Evolutionary conservation across 37 sponge, comb jelly and placozoan genomes (phyloP), one percentile per base, ranked within the genome.

Genomic region (Cladorhizidae sp.): DNA sequence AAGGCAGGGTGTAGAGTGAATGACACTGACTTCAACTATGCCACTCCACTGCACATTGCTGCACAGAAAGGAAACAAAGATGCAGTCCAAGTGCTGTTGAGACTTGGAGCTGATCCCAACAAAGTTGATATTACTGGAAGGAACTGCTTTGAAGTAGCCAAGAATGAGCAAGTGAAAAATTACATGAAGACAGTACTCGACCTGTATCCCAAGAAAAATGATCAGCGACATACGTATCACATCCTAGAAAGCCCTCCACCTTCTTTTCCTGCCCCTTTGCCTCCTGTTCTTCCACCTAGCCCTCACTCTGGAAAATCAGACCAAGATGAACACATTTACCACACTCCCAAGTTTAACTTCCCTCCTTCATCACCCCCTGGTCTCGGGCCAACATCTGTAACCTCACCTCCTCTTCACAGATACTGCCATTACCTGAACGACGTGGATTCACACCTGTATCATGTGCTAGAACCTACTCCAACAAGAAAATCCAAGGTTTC

Each of bases 21-120:
- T 55, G 21, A 54, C n/a, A 78, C 65, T 21, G 89, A 89, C 42
- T 89, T 83, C 62, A 89, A 89, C 72, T 59, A 78, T 40, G 79
- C 80, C 20, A 89, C 89, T 28, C 84, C 89, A 57, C 67, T n/a
- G n/a, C n/a, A n/a, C n/a, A n/a, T n/a, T n/a, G n/a, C n/a, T n/a
- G n/a, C n/a, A n/a, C n/a, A n/a, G n/a, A n/a, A n/a, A n/a, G n/a
- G n/a, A n/a, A n/a, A n/a, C n/a, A n/a, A n/a, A n/a, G n/a, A n/a
- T n/a, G n/a, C n/a, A n/a, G n/a, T n/a, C n/a, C n/a, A n/a, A n/a
- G n/a, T n/a, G n/a, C n/a, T n/a, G n/a, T n/a, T n/a, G n/a, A n/a
- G n/a, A n/a, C n/a, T n/a, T n/a, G n/a, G n/a, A n/a, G n/a, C n/a
- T n/a, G n/a, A n/a, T n/a, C n/a, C n/a, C n/a, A n/a, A n/a, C n/a